Evolutionary conservation across 2,888 invertebrate species (phyloP), one percentile per base, ranked within the genome.

Genomic region (Byasa hedistus): DNA sequence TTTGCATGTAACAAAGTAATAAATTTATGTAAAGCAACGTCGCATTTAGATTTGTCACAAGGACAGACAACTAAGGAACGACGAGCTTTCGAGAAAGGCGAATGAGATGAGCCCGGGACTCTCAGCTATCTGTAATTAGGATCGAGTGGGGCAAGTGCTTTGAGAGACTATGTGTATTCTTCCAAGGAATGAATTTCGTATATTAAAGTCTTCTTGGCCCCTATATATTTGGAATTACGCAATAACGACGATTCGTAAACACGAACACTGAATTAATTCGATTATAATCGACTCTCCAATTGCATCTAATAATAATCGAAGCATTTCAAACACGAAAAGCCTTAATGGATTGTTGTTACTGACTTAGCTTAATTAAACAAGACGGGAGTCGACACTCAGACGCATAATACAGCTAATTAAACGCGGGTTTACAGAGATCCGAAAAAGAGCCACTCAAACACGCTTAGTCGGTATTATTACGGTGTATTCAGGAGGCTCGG

Each of bases 391-490:
- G 87, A 86, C 89, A 87, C 90, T 90, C 89, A 85, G 85, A 86
- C 87, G 86, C 89, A 89, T 90, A 89, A 90, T 89, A 85, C 87
- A 84, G 86, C 88, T 91, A 91, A 91, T 91, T 91, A 91, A 89
- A 90, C 86, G 88, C 82, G 86, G 89, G 89, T 85, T 89, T 89
- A 89, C 88, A 87, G 86, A 88, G 89, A 89, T 89, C 89, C 88
- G 88, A 91, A 91, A 90, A 88, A 91, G 91, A 89, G 87, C 83
- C 89, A 87, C 91, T 91, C 87, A 87, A 90, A 90, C 90, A 89
- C 90, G 91, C 91, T 91, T 90, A 91, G 89, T 88, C 85, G 85
- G 88, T 91, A 91, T 91, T 91, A 91, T 91, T 89, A 90, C 88
- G 86, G 89, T 88, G 88, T 89, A 86, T 87, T 87, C 87, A 86